phyloP scores from a whole-genome alignment of 2,797 vertebrate genomes.

The Epinephelus awoara region DNA sequence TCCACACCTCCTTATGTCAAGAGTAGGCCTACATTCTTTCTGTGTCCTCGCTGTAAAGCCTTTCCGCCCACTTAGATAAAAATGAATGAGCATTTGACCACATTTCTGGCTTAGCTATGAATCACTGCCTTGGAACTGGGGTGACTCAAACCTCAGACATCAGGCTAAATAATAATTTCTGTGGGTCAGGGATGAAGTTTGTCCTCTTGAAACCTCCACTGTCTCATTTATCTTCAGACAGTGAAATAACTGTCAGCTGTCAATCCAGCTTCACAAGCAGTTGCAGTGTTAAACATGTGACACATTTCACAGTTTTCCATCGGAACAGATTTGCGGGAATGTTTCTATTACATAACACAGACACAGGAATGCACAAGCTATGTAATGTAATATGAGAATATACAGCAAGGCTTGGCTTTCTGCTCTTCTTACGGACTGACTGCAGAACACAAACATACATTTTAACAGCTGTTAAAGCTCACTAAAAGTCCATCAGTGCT shows the following conservation, averaged over 20 bases:
- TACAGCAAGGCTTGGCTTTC: conserved; percentile 25
- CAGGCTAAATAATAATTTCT: background rate
- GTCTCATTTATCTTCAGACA: background rate
- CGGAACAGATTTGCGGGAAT: conserved; percentile 19
- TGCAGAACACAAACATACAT: background rate
- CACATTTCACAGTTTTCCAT: conserved; percentile 16
- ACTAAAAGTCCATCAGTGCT: background rate
- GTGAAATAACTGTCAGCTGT: background rate
- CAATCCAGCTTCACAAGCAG: background rate
- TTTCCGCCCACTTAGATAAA: conserved; percentile 7
- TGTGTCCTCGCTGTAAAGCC: background rate
- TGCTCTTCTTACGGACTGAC: background rate
- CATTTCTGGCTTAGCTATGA: background rate
- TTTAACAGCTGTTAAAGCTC: background rate
- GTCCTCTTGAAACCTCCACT: background rate
- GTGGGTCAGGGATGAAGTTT: background rate
- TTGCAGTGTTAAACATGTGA: background rate
- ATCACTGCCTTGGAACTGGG: background rate
- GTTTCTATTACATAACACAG: conserved; percentile 69
- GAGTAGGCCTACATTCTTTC: background rate
- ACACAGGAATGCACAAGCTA: conserved; percentile 65
- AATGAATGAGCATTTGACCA: background rate
- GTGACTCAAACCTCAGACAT: conserved; percentile 41
- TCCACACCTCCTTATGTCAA: background rate
- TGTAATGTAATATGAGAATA: conserved; percentile 59